Base-by-base conservation (phyloP, 2,113 vertebrate genomes). In the Pimephales promelas region DNA sequence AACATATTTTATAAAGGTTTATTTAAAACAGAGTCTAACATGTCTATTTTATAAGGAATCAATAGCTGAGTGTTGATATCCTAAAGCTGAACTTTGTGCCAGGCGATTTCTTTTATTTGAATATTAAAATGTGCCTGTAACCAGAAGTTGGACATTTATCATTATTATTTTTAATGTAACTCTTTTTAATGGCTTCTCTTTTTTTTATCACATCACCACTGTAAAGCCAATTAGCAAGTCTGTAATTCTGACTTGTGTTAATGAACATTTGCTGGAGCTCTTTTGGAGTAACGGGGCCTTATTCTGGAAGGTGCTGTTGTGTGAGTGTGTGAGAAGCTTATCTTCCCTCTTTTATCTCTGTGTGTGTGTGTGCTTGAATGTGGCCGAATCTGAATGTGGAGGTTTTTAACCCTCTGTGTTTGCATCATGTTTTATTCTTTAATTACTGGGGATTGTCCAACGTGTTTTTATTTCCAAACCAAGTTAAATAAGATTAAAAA, bases 31-130 rank as follows among this genome's bases (percentile, higher is more conserved):
- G 83, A 47, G 61, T 62, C 70, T 71, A 52, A 59, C 72, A 75
- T 62, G 77, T 78, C 68, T 87, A 87, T 89, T 85, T 88, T 88
- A 49, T 83, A 62, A 83, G 68, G 49, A 83, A 45, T 84, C 64
- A 54, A 57, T 76, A 71, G 78, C 31, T 47, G 24, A 73, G 43
- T 7, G 61, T 61, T 54, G 74, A 62, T 84, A 26, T 86, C 73
- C 71, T 84, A 78, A 79, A 82, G 43, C 66, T 59, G 56, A 83
- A 34, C 49, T 68, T 14, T 8, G 47, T 75, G 28, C 26, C 70
- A 36, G 57, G 7, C 56, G 49, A 47, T 40, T 76, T 52, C 45
- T 87, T 87, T 86, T 85, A 40, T 61, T 84, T 76, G 24, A 79
- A 84, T 71, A 86, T 79, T 83, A 83, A 84, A 71, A 68, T 64